phyloP scores from a whole-genome alignment of 2,797 vertebrate species.

The Mycteria americana region DNA sequence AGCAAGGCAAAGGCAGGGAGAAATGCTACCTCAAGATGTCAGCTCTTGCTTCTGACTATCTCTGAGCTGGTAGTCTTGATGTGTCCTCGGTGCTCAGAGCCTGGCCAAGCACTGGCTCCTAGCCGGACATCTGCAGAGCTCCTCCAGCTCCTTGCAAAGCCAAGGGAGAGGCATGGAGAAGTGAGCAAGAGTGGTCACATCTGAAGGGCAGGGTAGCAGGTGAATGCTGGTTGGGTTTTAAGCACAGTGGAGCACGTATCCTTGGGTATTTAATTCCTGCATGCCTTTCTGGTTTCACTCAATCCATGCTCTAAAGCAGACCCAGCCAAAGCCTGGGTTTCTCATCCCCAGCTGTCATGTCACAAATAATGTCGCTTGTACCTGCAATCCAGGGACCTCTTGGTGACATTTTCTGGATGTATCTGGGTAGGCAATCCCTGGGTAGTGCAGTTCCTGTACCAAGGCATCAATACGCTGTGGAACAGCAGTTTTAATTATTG shows the following conservation, averaged over 20 bases:
- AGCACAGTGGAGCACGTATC: rapidly evolving
- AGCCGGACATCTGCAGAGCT: neutral
- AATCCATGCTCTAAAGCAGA: neutral
- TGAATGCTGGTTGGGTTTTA: neutral
- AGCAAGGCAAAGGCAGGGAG: neutral
- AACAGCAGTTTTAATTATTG: neutral
- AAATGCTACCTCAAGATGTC: neutral
- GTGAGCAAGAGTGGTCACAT: neutral
- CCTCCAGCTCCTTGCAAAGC: neutral
- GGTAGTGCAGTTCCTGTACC: neutral
- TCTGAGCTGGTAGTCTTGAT: neutral
- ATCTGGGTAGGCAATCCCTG: neutral
- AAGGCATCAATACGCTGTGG: rapidly evolving
- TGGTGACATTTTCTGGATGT: neutral
- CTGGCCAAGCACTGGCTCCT: neutral
- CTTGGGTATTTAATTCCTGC: neutral
- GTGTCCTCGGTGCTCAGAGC: neutral
- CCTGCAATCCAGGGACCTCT: neutral
- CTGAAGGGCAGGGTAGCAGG: neutral
- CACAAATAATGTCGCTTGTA: neutral
- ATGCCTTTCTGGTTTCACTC: neutral
- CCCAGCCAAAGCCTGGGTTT: neutral
- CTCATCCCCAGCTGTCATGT: neutral
- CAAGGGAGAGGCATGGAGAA: neutral
- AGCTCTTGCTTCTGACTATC: neutral